Percentiles rank a stretch among this genome's conserved stretches.
Evolutionary conservation across 2,888 invertebrate species (phyloP).

Genomic region (Tiphia femorata): DNA sequence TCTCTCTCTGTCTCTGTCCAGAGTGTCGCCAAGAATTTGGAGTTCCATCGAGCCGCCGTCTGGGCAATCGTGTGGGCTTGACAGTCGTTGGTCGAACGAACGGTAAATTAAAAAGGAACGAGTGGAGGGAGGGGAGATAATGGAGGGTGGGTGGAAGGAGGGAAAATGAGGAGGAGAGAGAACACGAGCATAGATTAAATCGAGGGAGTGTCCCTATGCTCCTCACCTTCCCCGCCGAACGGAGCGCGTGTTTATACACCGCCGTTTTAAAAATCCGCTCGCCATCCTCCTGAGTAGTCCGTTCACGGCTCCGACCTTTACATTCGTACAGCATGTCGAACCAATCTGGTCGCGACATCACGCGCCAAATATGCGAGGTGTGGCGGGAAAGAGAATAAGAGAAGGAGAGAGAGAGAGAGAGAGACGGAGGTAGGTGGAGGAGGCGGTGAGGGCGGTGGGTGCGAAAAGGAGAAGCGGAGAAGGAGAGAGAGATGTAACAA

Average conservation of each 20-base stretch:
- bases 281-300: slow-evolving; percentile 36
- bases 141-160: background rate
- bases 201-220: slow-evolving; percentile 26
- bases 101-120: too few species aligned
- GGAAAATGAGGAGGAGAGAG: background rate
- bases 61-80: too few species aligned
- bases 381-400: slow-evolving; percentile 46
- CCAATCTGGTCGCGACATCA: slow-evolving; percentile 60
- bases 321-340: slow-evolving; percentile 53
- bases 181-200: slow-evolving; percentile 1
- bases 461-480: slow-evolving; percentile 1
- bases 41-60: too few species aligned
- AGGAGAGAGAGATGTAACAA: slow-evolving; percentile 21
- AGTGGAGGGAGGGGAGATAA: too few species aligned
- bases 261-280: slow-evolving; percentile 36
- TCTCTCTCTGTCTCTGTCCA: too few species aligned
- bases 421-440: slow-evolving; percentile 35
- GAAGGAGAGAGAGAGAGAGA: slow-evolving; percentile 17
- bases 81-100: too few species aligned
- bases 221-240: too few species aligned
- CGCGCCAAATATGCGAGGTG: slow-evolving; percentile 66
- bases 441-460: slow-evolving; percentile 32
- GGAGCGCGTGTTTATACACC: slow-evolving; percentile 11
- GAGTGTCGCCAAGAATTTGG: too few species aligned
- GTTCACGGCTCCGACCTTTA: slow-evolving; percentile 50